Base-by-base conservation (phyloP, 2,888 invertebrate genomes). In the Anorthoa munda region DNA sequence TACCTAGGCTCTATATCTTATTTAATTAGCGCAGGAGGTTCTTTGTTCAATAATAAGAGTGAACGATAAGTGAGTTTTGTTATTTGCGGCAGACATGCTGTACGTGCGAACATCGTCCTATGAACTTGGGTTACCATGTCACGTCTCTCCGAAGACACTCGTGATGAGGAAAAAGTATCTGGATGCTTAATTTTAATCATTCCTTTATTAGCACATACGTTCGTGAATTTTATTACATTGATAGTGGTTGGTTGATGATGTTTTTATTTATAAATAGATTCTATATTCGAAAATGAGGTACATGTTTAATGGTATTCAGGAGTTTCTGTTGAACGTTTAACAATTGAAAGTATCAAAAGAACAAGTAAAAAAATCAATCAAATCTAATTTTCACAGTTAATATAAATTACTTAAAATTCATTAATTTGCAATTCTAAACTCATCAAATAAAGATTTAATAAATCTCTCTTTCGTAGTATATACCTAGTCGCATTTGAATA, bases 51-150 rank as follows among this genome's bases (percentile, higher is more conserved):
- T 77, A 81, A 82, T 78, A 84, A 76, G 77, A 69, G 59, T 53
- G 61, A 72, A 76, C 71, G 70, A 72, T 84, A 82, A 86, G 80
- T 81, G 77, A 84, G 77, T 88, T 88, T 88, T 86, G 87, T 88
- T 89, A 88, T 88, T 86, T 87, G 81, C 76, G 73, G 73, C 70
- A 76, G 85, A 83, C 80, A 78, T 84, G 85, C 84, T 81, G 78
- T 87, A 86, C 87, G 88, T 88, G 86, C 77, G 85, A 87, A 86
- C 79, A 86, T 83, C 81, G 87, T 83, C 84, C 88, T 91, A 92
- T 89, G 92, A 91, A 88, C 87, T 87, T 88, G 80, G 76, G 90
- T 90, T 91, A 88, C 88, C 90, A 90, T 82, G 87, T 91, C 92
- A 93, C 92, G 92, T 92, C 90, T 66, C 83, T 78, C 74, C 86